Base-by-base conservation (phyloP, 2,797 vertebrate genomes). In the Menidia menidia region DNA sequence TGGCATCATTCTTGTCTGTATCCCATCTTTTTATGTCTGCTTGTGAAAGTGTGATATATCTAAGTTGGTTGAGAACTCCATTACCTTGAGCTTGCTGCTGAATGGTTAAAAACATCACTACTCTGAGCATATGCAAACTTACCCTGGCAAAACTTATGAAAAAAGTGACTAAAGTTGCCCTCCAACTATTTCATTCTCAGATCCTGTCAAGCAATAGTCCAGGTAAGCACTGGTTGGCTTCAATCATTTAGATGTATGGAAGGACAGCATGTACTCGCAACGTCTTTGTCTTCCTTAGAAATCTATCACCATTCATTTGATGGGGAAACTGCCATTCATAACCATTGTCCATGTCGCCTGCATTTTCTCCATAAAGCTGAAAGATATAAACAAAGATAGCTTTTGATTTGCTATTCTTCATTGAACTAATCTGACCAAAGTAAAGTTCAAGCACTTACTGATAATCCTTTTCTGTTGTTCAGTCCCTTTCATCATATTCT, bases 1-100 rank as follows among this genome's bases (percentile, higher is more conserved):
- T 92, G 82, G 78, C 80, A 87, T 89, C 88, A 77, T 90, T 92
- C 84, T n/a, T 70, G 67, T 87, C 88, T 87, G 77, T 42, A 35
- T 70, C 72, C 74, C 76, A 41, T 88, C 77, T 75, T 50, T 90
- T 80, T 66, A 56, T 84, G 84, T 87, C 77, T 85, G 75, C 87
- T 83, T 0, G 74, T 68, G 81, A 88, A 88, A 16, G 68, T 88
- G 88, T 87, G 89, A 94, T 92, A 91, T 91, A 85, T 92, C 77
- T 78, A 30, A 91, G 77, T 82, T 63, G 55, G 56, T 83, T 87
- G 91, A 92, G 89, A 94, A 88, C 86, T 89, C 90, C 74, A 88
- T 89, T 83, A 78, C 86, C 78, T 78, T 76, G 76, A 85, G 65
- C 50, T 32, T 42, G 69, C 80, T 41, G 54, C 55, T 9, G 41